Percentiles rank a stretch among this genome's conserved stretches.
Conservation (phyloP, 2,113 vertebrate species). For the Struthidea cinerea region DNA sequence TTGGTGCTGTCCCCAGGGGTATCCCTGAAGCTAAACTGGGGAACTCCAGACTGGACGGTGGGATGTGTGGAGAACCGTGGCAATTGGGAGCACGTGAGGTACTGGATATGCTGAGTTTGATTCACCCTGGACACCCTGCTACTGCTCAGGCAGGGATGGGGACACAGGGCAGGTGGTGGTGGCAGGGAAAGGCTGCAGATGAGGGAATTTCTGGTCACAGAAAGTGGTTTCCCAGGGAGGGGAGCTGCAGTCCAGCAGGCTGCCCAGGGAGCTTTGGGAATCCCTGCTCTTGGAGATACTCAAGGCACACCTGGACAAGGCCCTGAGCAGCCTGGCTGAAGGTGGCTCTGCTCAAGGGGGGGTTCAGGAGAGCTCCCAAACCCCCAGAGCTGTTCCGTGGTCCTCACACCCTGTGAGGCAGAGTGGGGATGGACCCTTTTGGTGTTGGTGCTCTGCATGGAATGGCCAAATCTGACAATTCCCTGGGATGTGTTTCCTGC, state of each 20-base stretch:
- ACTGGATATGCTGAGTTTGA: not conserved
- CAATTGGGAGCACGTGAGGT: not conserved
- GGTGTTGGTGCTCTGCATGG: not conserved
- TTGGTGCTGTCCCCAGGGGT: not conserved
- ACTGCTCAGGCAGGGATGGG: not conserved
- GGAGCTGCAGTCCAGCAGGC: not conserved
- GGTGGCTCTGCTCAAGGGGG: not conserved
- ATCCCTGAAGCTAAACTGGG: not conserved
- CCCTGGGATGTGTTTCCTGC: not conserved
- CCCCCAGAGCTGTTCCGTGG: rapidly evolving
- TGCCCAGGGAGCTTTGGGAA: not conserved
- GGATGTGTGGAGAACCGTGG: not conserved
- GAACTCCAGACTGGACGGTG: not conserved
- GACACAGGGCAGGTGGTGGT: not conserved
- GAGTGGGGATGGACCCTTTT: not conserved
- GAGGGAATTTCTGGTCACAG: not conserved
- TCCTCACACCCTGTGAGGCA: not conserved
- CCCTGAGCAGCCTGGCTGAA: not conserved
- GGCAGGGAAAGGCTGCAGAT: not conserved
- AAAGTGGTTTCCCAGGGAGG: not conserved
- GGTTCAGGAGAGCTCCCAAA: not conserved
- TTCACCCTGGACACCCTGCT: not conserved
- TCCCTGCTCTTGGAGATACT: not conserved
- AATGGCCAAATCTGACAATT: not conserved
- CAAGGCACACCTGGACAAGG: not conserved